Evolutionary conservation across 64 coral and sea anemone species (phyloP).

Genomic region (Dendronephthya gigantea): DNA sequence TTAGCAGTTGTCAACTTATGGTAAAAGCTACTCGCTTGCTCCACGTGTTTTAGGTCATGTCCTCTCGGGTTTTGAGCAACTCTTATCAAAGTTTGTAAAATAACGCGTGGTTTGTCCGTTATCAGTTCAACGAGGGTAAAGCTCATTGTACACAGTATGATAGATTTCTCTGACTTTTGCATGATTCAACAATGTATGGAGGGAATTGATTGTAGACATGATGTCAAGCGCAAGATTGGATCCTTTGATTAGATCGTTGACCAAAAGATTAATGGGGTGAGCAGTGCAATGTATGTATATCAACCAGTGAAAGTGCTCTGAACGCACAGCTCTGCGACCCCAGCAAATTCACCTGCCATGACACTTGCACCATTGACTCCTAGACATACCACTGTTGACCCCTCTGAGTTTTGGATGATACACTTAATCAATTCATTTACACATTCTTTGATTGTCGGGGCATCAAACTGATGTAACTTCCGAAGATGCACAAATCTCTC

Average conservation of each 20-base stretch:
- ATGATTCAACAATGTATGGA: background rate
- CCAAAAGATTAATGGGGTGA: background rate
- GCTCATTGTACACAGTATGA: background rate
- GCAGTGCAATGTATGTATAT: slow-evolving; percentile 7
- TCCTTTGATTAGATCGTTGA: background rate
- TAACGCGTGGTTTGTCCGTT: background rate
- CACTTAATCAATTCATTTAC: background rate
- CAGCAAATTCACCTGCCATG: background rate
- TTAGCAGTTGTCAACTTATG: background rate
- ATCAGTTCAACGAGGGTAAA: background rate
- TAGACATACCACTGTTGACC: background rate
- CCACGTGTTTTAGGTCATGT: background rate
- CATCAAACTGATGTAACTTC: background rate
- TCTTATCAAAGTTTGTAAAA: background rate
- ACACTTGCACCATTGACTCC: background rate
- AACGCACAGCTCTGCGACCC: background rate
- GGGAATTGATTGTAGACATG: background rate
- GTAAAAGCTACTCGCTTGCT: background rate
- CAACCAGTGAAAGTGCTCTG: background rate
- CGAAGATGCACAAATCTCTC: background rate
- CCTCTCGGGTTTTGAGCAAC: background rate
- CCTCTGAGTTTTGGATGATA: background rate
- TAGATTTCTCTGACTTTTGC: background rate
- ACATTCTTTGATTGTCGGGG: background rate
- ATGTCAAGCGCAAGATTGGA: background rate